A percentile compares a stretch with the other conserved stretches of the same genome.
Evolutionary conservation across 2,888 invertebrate genomes (phyloP).

Genomic region (Invenusta paracnida): DNA sequence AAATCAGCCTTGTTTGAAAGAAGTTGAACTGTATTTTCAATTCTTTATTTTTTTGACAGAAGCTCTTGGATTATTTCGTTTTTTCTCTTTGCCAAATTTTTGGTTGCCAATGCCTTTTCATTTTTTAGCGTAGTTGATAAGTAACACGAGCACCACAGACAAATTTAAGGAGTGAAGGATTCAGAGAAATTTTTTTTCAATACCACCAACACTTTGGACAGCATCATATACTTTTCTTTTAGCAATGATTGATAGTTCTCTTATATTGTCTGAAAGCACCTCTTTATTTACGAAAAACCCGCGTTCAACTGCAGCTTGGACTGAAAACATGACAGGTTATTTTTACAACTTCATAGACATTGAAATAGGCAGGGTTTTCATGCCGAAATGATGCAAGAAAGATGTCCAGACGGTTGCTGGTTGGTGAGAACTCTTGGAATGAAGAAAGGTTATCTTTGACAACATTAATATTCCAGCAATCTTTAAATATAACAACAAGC

Average conservation of each 20-base stretch:
- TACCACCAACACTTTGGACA: too few species aligned
- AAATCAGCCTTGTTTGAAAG: slow-evolving; percentile 12
- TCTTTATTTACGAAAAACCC: slow-evolving; percentile 11
- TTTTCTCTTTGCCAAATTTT: slow-evolving; percentile 9
- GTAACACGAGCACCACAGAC: slow-evolving; percentile 14
- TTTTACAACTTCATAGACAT: slow-evolving; percentile 23
- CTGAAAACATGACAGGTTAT: slow-evolving; percentile 21
- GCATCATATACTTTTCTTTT: background rate
- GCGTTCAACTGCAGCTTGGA: background rate
- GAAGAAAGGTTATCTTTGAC: too few species aligned
- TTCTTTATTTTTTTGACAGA: slow-evolving; percentile 8
- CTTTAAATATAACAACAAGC: too few species aligned
- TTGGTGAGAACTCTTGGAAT: slow-evolving; percentile 4
- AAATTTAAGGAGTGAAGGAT: slow-evolving; percentile 10
- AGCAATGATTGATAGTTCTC: slow-evolving; percentile 16
- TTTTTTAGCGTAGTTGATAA: background rate
- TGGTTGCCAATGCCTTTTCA: slow-evolving; percentile 26
- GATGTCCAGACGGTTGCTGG: slow-evolving; percentile 17
- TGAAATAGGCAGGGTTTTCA: slow-evolving; percentile 21
- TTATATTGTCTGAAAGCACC: slow-evolving; percentile 23
- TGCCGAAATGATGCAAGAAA: slow-evolving; percentile 17
- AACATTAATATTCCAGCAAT: too few species aligned
- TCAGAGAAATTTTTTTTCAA: slow-evolving; percentile 13
- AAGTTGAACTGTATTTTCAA: slow-evolving; percentile 16
- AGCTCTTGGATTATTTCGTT: slow-evolving; percentile 22